These are phyloP conservation scores for Phytoseiulus persimilis DNA, from an alignment of 2,888 invertebrate species.

Conservation along the genomic window DNA sequence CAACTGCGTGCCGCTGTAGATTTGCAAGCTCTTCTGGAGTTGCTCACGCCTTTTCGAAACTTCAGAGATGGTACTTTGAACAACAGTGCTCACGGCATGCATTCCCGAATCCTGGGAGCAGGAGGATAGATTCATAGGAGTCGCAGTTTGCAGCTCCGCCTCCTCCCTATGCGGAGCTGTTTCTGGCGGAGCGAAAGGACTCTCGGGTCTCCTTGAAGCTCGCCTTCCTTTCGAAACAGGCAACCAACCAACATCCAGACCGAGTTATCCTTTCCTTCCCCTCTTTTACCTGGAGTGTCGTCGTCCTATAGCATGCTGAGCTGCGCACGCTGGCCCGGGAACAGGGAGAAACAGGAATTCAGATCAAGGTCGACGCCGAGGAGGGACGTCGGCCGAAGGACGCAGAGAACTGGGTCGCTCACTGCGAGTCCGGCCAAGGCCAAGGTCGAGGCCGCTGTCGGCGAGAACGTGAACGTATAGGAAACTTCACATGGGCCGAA, in stretches of 20 bases:
- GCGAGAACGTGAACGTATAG: background rate
- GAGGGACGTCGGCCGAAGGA: background rate
- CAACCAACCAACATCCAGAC: background rate
- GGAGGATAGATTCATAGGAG: background rate
- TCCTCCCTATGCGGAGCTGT: background rate
- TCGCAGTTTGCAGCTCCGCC: background rate
- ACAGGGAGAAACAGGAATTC: background rate
- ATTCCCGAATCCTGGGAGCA: background rate
- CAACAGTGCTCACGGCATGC: background rate
- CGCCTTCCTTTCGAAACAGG: background rate
- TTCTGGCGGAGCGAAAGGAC: background rate
- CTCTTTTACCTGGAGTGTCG: background rate
- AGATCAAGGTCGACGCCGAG: background rate
- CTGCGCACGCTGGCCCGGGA: background rate
- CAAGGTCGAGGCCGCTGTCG: background rate
- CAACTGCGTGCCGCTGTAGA: too few species aligned
- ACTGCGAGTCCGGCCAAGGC: background rate
- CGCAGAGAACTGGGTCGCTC: background rate
- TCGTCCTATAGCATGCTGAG: background rate
- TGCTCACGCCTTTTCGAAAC: background rate
- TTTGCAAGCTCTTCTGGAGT: too few species aligned
- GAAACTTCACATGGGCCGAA: too few species aligned
- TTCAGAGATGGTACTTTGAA: background rate
- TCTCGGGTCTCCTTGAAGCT: background rate
- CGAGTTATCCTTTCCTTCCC: background rate